phyloP scores from a whole-genome alignment of 2,888 invertebrate genomes.

The Drosophila nigritarsus region DNA sequence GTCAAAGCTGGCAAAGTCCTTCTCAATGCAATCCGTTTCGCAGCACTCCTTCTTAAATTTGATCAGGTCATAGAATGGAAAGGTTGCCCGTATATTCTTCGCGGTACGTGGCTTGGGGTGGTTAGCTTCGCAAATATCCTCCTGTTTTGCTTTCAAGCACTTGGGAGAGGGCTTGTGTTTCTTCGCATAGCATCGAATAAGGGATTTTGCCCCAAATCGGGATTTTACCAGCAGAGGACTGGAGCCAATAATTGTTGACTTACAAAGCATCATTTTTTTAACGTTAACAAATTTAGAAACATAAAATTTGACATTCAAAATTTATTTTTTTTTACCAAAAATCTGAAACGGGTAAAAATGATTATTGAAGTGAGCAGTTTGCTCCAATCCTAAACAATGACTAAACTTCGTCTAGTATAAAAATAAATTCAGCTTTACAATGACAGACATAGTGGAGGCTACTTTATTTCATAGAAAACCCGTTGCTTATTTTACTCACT shows the following conservation, averaged over 20 bases:
- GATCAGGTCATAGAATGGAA: conserved; percentile 49
- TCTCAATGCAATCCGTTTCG: conserved; percentile 41
- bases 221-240: neutral
- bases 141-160: conserved; percentile 4
- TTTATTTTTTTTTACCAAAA: conserved; percentile 12
- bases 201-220: accelerated
- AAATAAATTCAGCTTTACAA: neutral
- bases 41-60: conserved; percentile 46
- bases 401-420: neutral
- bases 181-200: conserved; percentile 1
- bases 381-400: conserved; percentile 11
- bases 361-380: neutral
- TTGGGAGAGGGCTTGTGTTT: conserved; percentile 24
- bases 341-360: conserved; percentile 11
- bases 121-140: conserved; percentile 3
- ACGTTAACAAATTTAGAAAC: neutral
- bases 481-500: too few relatives aligned
- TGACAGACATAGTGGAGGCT: neutral
- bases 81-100: conserved; percentile 14
- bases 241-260: neutral
- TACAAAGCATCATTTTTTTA: conserved; percentile 29
- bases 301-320: neutral
- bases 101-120: conserved; percentile 33
- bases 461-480: neutral
- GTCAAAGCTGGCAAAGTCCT: conserved; percentile 49